Evolutionary conservation across 2,113 vertebrate species (phyloP), one percentile per base, ranked within the genome.

Genomic region (Phalacrocorax pelagicus): DNA sequence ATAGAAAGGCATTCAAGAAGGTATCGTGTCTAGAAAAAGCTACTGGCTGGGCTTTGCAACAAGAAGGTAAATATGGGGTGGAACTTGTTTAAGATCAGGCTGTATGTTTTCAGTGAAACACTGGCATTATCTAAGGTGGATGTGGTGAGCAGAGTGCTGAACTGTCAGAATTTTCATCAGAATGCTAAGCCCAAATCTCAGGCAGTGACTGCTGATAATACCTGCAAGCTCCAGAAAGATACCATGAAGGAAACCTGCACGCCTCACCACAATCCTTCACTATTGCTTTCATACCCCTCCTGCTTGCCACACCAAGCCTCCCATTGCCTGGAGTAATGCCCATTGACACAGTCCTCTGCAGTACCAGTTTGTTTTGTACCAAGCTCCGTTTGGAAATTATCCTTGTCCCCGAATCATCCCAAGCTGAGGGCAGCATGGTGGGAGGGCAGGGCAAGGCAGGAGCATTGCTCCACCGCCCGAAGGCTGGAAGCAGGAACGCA

Each of bases 201-300:
- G 61, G 27, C 42, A 73, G 23, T 0, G 3, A 19, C 27, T 86
- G 29, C 62, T 80, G 36, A 36, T 58, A 66, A 49, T 47, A 74
- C 32, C 84, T 55, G n/a, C 34, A 66, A 58, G 30, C 36, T 59
- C 42, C 36, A 52, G 51, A 54, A 81, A 40, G 46, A 17, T 16
- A 14, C 15, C 7, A 1, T 9, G 32, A 65, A 80, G 51, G 27
- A 90, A 88, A 80, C 22, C 29, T n/a, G 30, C 1, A 7, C 1
- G 5, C 34, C 42, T 86, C 22, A 3, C 46, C 32, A 8, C 0
- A 0, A n/a, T 59, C 40, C 38, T 23, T 70, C 1, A 0, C 22
- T 18, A 9, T 44, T 0, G 1, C 57, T 57, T 74, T 58, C 2
- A 0, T 51, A 58, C 15, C 36, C 4, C 27, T 58, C 34, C 36